phyloP scores from a whole-genome alignment of 2,797 vertebrate genomes.

The Thripadectes ignobilis region DNA sequence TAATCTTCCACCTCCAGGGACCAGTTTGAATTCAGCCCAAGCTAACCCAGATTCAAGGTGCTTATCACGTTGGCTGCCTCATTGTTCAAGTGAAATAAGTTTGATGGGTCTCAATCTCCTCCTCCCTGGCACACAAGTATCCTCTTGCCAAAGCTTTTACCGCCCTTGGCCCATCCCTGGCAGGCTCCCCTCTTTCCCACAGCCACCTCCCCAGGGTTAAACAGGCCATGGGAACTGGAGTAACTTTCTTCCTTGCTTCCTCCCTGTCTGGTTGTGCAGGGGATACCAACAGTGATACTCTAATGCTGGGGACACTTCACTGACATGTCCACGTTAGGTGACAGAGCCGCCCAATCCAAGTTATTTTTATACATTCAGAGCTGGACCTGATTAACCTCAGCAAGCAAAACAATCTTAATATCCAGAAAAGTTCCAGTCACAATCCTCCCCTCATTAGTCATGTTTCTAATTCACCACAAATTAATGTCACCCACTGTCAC shows the following conservation, averaged over 20 bases:
- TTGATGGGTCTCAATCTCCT: neutral
- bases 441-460: neutral
- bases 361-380: neutral
- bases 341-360: neutral
- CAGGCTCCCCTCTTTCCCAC: slow-evolving; percentile 23
- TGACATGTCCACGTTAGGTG: accelerated
- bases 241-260: neutral
- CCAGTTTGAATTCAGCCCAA: neutral
- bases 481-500: neutral
- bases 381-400: neutral
- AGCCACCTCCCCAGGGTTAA: neutral
- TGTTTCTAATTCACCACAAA: neutral
- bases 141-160: neutral
- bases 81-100: neutral
- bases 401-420: neutral
- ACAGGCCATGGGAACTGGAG: slow-evolving; percentile 22
- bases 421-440: neutral
- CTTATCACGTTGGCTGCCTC: neutral
- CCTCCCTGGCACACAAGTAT: neutral
- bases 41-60: neutral
- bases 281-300: accelerated
- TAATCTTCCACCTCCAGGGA: neutral
- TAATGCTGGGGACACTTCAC: neutral
- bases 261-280: neutral
- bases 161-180: neutral